These are phyloP conservation scores for Coelinius sp. DNA, from an alignment of 2,888 invertebrate genomes.

Conservation along the genomic window DNA sequence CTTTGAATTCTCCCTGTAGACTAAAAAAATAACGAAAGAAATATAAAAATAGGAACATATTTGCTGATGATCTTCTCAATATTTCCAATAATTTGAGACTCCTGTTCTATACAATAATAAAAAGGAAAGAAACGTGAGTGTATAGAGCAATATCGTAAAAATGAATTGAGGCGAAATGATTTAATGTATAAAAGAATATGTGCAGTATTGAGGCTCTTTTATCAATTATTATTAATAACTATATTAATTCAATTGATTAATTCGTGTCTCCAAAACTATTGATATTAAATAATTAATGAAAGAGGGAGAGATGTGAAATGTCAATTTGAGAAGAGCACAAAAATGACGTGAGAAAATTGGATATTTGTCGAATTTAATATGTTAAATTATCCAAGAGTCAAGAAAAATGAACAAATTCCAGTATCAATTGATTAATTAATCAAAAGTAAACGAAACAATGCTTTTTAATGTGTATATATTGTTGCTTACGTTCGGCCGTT, in stretches of 20 bases:
- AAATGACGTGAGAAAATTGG: constrained; percentile 25
- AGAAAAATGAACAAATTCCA: constrained; percentile 34
- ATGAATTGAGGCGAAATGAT: background rate
- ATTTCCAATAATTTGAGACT: background rate
- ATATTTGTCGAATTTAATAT: constrained; percentile 10
- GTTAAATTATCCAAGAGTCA: constrained; percentile 37
- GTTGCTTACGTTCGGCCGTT: constrained; percentile 61
- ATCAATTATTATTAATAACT: background rate
- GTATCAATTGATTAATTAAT: constrained; percentile 34
- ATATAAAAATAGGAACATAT: background rate
- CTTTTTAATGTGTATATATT: constrained; percentile 66
- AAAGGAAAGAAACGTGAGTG: background rate
- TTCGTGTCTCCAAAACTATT: constrained; percentile 5
- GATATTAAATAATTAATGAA: constrained; percentile 13
- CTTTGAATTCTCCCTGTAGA: background rate
- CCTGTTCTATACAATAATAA: background rate
- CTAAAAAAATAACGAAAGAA: background rate
- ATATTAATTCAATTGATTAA: constrained; percentile 1
- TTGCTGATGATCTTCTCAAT: background rate
- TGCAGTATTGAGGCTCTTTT: constrained; percentile 12
- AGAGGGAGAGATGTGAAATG: constrained; percentile 37
- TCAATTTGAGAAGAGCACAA: constrained; percentile 51
- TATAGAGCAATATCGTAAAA: constrained; percentile 18
- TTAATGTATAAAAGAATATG: constrained; percentile 17
- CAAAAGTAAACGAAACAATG: constrained; percentile 50